Conservation (phyloP, 2,113 vertebrate species). For the Ophthalmolycus amberensis region DNA sequence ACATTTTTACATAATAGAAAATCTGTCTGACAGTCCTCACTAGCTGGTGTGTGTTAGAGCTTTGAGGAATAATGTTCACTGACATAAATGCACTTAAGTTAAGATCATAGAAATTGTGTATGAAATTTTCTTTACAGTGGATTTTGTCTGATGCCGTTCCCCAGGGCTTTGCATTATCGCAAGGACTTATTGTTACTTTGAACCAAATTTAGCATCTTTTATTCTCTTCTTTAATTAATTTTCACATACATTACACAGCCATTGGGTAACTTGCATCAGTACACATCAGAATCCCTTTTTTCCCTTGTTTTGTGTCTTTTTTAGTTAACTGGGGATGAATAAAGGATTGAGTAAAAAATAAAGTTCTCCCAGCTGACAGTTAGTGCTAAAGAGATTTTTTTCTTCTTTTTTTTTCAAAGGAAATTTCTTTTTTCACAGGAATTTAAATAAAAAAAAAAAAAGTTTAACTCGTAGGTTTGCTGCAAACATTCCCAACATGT, state of each 20-base stretch:
- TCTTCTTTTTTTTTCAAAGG: background rate
- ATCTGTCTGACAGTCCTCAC: constrained; percentile 3
- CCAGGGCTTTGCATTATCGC: constrained; percentile 40
- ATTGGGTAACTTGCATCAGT: constrained; percentile 3
- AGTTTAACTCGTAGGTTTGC: background rate
- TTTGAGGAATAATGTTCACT: constrained; percentile 35
- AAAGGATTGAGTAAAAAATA: constrained; percentile 7
- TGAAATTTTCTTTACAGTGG: constrained; percentile 34
- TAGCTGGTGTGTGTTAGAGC: constrained; percentile 17
- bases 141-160: constrained; percentile 36
- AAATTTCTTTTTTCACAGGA: background rate
- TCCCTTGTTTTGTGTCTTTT: background rate
- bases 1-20: constrained; percentile 43
- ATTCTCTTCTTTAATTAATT: constrained; percentile 26
- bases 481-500: background rate
- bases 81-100: constrained; percentile 26
- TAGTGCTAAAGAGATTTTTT: background rate
- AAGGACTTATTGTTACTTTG: constrained; percentile 41
- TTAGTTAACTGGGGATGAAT: constrained; percentile 27
- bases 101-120: constrained; percentile 33
- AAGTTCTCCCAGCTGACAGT: constrained; percentile 14
- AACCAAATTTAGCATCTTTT: constrained; percentile 39
- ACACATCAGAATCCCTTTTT: constrained; percentile 4
- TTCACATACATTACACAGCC: background rate
- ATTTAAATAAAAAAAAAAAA: background rate